Conservation (phyloP, 2,888 invertebrate species). For the Caenorhabditis auriculariae region DNA sequence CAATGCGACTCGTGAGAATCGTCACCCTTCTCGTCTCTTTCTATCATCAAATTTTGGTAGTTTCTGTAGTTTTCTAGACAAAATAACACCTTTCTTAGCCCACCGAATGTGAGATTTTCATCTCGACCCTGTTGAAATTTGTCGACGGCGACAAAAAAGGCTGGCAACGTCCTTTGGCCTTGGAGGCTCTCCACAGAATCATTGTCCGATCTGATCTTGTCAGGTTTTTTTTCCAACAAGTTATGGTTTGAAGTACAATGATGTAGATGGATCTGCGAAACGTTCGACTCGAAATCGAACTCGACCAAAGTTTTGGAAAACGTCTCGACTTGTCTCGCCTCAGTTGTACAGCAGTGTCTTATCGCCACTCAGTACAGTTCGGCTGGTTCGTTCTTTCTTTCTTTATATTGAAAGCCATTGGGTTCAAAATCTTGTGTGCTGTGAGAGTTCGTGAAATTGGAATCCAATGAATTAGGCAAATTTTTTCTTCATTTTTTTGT, state of each 20-base stretch:
- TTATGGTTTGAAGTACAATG: not conserved
- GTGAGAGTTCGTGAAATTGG: too few relatives aligned
- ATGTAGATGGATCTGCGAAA: slow-evolving; percentile 80
- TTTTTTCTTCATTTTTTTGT: too few relatives aligned
- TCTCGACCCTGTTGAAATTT: slow-evolving; percentile 93
- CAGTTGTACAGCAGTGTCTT: slow-evolving; percentile 84
- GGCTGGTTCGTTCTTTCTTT: slow-evolving; percentile 9
- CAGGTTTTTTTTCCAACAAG: slow-evolving; percentile 11
- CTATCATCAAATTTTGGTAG: slow-evolving; percentile 54
- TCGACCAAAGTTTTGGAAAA: slow-evolving; percentile 76
- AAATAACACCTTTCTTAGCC: slow-evolving; percentile 66
- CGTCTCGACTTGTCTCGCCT: slow-evolving; percentile 88
- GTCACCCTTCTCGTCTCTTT: slow-evolving; percentile 89
- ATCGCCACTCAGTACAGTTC: slow-evolving; percentile 26
- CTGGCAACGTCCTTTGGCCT: slow-evolving; percentile 91
- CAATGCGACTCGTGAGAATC: slow-evolving; percentile 87
- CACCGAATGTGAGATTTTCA: slow-evolving; percentile 97
- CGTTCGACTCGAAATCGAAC: slow-evolving; percentile 87
- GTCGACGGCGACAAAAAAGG: slow-evolving; percentile 91
- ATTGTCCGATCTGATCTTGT: slow-evolving; percentile 43
- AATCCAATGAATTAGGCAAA: too few relatives aligned
- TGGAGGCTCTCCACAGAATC: slow-evolving; percentile 94
- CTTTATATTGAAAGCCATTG: not conserved
- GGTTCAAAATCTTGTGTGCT: too few relatives aligned
- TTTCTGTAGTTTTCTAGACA: not conserved